phyloP scores from a whole-genome alignment of 2,888 invertebrate genomes.

The Pharmacophagus antenor region DNA sequence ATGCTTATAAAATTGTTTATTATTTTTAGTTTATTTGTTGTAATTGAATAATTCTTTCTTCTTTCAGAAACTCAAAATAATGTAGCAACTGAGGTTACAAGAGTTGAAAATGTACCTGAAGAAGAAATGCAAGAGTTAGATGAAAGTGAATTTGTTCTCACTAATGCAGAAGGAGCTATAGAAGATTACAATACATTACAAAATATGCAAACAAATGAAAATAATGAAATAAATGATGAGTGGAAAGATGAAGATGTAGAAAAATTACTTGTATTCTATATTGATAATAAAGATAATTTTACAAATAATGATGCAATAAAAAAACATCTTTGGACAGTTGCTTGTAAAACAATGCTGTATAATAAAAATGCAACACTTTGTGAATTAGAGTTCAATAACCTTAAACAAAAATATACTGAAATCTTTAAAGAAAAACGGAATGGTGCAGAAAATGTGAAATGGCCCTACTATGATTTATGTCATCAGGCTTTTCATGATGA shows the following conservation, averaged over 20 bases:
- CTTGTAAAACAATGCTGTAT: conserved; percentile 65
- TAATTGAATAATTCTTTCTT: background rate
- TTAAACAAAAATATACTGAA: conserved; percentile 55
- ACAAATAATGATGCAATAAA: conserved; percentile 52
- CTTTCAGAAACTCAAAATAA: conserved; percentile 60
- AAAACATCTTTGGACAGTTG: conserved; percentile 64
- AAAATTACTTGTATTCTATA: conserved; percentile 62
- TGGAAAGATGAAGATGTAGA: conserved; percentile 63
- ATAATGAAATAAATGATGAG: conserved; percentile 37
- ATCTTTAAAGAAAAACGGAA: conserved; percentile 46
- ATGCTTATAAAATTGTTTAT: background rate
- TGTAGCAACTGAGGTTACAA: conserved; percentile 35
- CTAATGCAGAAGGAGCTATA: conserved; percentile 41
- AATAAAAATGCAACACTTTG: conserved; percentile 55
- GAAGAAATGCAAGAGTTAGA: conserved; percentile 30
- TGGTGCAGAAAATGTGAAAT: conserved; percentile 47
- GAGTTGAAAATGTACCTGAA: conserved; percentile 35
- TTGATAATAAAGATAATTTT: conserved; percentile 68
- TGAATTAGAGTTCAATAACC: conserved; percentile 51
- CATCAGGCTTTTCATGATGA: conserved; percentile 66
- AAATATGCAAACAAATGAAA: conserved; percentile 29
- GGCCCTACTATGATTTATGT: conserved; percentile 57
- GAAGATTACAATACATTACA: conserved; percentile 35
- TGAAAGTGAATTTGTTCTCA: conserved; percentile 39
- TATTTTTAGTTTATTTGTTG: background rate